Evolutionary conservation across 2,797 vertebrate genomes (phyloP), one percentile per base, ranked within the genome.

Genomic region (Argyrosomus regius): DNA sequence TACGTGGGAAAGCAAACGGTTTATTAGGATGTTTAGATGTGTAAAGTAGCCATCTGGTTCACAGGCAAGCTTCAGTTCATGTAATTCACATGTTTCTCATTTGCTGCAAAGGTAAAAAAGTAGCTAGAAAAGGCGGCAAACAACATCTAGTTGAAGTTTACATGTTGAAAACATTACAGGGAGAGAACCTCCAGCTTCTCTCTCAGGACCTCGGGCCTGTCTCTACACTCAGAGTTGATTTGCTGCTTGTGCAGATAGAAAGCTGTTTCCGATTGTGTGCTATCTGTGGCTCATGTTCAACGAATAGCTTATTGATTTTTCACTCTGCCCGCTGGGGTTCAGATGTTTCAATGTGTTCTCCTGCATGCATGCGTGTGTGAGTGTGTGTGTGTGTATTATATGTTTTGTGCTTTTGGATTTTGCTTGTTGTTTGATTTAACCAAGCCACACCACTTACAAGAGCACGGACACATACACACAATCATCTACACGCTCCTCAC

Each of bases 291-390:
- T 86, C 71, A 20, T 86, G 86, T 88, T 91, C 83, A 87, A 76
- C 62, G 48, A 74, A 87, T 78, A 74, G 80, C 53, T 43, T 87
- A 92, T 93, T 88, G 91, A 91, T 90, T 90, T 73, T 59, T 5
- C 3, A 6, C 57, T 74, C 74, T 66, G 68, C 72, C 74, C 28
- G 18, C 50, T 1, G 83, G 78, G 78, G 58, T 62, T 82, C 75
- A 83, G 70, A 78, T 86, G 82, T 83, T 85, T 85, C 72, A 62
- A 54, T 41, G 35, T 64, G 50, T 35, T 53, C 24, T 24, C 22
- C 17, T 62, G 72, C 16, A 0, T 49, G 24, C 43, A 9, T 45
- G 43, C 35, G 49, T 26, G 26, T 43, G 45, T 57, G 53, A n/a
- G 35, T 39, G n/a, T 22, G 60, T 69, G 50, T 54, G 20, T 63